phyloP scores from a whole-genome alignment of 2,888 invertebrate genomes.

The Disparrhopalites patrizii region DNA sequence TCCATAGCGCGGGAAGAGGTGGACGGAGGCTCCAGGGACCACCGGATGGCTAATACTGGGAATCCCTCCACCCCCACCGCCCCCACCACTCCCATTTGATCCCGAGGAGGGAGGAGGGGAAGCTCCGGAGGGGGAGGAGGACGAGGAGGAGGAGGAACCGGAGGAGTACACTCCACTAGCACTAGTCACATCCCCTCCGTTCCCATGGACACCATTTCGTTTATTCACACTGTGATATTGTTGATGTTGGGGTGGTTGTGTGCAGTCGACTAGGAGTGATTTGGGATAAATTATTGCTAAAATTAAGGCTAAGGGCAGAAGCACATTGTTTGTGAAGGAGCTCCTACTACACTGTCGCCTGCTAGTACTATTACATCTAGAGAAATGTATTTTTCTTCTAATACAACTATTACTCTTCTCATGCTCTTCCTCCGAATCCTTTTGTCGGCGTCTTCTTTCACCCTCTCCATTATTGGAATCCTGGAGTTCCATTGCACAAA shows the following conservation, averaged over 20 bases:
- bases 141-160: background rate
- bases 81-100: too few relatives aligned
- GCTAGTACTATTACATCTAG: too few relatives aligned
- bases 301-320: background rate
- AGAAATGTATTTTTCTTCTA: too few relatives aligned
- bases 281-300: slow-evolving; percentile 6
- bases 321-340: background rate
- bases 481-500: slow-evolving; percentile 1
- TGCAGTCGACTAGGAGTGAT: background rate
- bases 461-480: too few relatives aligned
- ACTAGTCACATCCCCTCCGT: slow-evolving; percentile 5
- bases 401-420: too few relatives aligned
- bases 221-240: slow-evolving; percentile 1
- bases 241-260: too few relatives aligned
- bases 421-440: too few relatives aligned
- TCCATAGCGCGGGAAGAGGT: slow-evolving; percentile 68
- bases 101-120: background rate
- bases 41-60: slow-evolving; percentile 45
- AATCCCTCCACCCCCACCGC: background rate
- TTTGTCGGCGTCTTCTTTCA: background rate
- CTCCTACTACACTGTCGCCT: too few relatives aligned
- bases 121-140: too few relatives aligned
- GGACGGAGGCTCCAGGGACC: slow-evolving; percentile 68
- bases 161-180: background rate
- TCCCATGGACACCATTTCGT: background rate